Evolutionary conservation across 2,113 vertebrate species (phyloP).

Genomic region (Myiopsitta monachus): DNA sequence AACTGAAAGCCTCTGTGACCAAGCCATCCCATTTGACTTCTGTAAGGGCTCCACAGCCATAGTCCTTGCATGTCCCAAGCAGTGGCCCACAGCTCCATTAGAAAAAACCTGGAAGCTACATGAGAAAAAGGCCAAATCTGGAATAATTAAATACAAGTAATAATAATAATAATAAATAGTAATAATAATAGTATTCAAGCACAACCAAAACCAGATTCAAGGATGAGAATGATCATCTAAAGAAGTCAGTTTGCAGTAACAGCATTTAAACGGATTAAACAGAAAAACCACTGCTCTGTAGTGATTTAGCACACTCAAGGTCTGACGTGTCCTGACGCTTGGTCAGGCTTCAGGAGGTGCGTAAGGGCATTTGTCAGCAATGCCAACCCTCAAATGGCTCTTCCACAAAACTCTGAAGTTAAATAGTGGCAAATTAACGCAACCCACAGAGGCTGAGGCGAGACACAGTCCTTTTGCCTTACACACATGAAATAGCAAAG

Average conservation of each 20-base stretch:
- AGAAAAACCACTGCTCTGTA: not conserved
- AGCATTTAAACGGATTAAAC: not conserved
- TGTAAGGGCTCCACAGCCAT: not conserved
- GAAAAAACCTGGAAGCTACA: not conserved
- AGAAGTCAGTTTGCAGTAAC: not conserved
- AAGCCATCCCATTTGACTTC: not conserved
- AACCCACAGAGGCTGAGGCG: not conserved
- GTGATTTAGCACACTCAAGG: not conserved
- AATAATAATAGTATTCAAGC: not conserved
- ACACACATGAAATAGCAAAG: not conserved
- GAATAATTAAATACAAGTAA: not conserved
- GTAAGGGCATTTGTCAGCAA: not conserved
- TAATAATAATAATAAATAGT: not conserved
- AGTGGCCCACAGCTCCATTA: not conserved
- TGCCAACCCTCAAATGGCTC: not conserved
- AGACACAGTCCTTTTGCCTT: not conserved
- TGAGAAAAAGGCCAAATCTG: not conserved
- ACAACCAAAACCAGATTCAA: not conserved
- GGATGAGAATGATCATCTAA: fast-evolving
- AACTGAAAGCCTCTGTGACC: not conserved
- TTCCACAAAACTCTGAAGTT: not conserved
- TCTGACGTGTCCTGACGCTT: not conserved
- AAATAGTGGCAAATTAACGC: not conserved
- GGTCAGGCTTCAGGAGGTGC: not conserved
- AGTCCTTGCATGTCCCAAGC: not conserved